phyloP scores from a whole-genome alignment of 2,888 invertebrate species.

The Helicoverpa assulta region DNA sequence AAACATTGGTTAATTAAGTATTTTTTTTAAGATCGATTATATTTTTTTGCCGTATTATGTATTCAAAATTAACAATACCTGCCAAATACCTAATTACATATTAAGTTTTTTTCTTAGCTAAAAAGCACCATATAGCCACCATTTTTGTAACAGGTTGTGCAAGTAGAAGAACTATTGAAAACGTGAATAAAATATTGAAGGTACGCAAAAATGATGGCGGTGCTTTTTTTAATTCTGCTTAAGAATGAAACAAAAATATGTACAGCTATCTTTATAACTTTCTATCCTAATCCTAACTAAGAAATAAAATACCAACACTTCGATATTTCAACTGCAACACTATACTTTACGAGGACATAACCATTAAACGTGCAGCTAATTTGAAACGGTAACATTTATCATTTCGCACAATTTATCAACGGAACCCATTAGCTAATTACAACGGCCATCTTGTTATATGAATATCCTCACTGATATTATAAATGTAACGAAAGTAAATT shows the following conservation, averaged over 20 bases:
- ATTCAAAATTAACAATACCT: no score
- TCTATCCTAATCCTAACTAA: not conserved
- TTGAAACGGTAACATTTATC: conserved; percentile 33
- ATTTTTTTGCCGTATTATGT: no score
- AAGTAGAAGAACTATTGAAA: no score
- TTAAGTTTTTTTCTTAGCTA: no score
- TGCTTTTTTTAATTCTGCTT: no score
- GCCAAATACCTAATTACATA: no score
- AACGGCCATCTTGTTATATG: conserved; percentile 22
- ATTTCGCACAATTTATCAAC: conserved; percentile 49
- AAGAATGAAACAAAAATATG: not conserved
- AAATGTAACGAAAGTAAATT: not conserved
- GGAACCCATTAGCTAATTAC: conserved; percentile 55
- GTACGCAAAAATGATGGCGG: no score
- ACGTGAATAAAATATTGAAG: no score
- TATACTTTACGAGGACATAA: not conserved
- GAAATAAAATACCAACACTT: not conserved
- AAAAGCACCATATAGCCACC: no score
- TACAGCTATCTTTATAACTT: not conserved
- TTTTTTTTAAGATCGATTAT: no score
- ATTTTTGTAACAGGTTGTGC: no score
- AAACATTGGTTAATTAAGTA: no score
- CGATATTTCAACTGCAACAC: not conserved
- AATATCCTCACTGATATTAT: conserved; percentile 20
- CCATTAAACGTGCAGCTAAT: conserved; percentile 20